Evolutionary conservation across 2,797 vertebrate genomes (phyloP), one percentile per base, ranked within the genome.

Genomic region (Crenichthys baileyi): DNA sequence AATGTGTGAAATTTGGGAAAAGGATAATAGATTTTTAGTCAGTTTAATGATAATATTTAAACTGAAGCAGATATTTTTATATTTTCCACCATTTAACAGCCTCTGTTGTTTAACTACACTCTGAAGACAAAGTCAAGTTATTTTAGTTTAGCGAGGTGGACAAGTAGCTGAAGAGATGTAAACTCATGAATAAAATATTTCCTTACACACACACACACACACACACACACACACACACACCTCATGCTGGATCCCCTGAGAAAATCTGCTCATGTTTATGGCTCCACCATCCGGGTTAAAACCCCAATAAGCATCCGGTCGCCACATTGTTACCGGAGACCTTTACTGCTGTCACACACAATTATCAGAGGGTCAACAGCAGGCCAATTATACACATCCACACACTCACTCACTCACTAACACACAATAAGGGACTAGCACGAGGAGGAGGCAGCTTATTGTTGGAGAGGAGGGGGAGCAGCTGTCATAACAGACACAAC

Each of bases 271-370:
- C 75, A 81, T 78, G 61, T 67, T 76, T 6, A 9, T 36, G 24
- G 53, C 63, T 55, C 29, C 73, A 44, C 51, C 56, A 75, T 50
- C 48, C 63, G 81, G 84, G 88, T 87, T 90, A 89, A 85, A 87
- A 86, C 83, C 80, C 77, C 78, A 82, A 83, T 89, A 85, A 90
- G 85, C 29, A 41, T 77, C 81, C 50, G 7, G 72, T 78, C 73
- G 73, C 60, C 78, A 82, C 63, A 16, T 81, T 87, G 77, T 76
- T 81, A 84, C 84, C 63, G 0, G 83, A 84, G 86, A 89, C 87
- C 88, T 88, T 91, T 90, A 39, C 79, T 76, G 84, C 84, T 91
- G 90, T 89, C 87, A 89, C 63, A 91, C 78, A 79, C 85, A 88
- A 88, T 90, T 90, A 90, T 80, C 80, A 70, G 77, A 24, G 67